Base-by-base conservation (phyloP, 2,888 invertebrate species). In the Gymnoscelis rufifasciata region DNA sequence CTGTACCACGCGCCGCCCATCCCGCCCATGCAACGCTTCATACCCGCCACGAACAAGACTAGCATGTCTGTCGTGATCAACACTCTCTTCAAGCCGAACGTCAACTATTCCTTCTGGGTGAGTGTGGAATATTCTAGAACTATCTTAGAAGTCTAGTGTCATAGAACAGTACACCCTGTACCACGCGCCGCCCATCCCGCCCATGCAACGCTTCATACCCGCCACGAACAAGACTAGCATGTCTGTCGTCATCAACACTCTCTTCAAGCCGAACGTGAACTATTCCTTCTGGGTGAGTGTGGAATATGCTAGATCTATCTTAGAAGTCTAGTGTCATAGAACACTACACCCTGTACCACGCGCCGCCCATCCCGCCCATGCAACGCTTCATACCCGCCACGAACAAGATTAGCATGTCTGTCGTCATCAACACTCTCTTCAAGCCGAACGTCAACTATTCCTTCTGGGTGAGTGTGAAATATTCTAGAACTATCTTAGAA, bases 221-320 rank as follows among this genome's bases (percentile, higher is more conserved):
- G 87, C 89, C 0, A 81, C 86, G 23, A 55, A 60, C 1, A 66
- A 62, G 4, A 66, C 58, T 4, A 62, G 75, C 1, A 49, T 71
- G 33, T 65, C 74, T 0, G 90, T 92, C 48, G 81, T 89, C 30
- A 78, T 91, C 8, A 89, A 90, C 0, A 89, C 91, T 26, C 71
- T 88, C 49, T 83, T 93, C 54, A 83, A 88, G 26, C 89, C 90
- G 2, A 79, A 74, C 7, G 69, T 86, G 7, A 91, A 90, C 51
- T 94, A 94, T 72, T 91, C 92, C 0, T 93, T 95, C 78, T 93
- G 93, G 92, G 93, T 94, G 64, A 84, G 89, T 71, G n/a, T 24
- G 10, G 11, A 35, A 35, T 35, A 1, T 35, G 15, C 35, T 13
- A 12, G 12, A 7, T 2, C 1, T 1, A 3, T 27, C 27, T 27